Evolutionary conservation across 2,888 invertebrate species (phyloP).

Genomic region (Microctonus aethiopoides): DNA sequence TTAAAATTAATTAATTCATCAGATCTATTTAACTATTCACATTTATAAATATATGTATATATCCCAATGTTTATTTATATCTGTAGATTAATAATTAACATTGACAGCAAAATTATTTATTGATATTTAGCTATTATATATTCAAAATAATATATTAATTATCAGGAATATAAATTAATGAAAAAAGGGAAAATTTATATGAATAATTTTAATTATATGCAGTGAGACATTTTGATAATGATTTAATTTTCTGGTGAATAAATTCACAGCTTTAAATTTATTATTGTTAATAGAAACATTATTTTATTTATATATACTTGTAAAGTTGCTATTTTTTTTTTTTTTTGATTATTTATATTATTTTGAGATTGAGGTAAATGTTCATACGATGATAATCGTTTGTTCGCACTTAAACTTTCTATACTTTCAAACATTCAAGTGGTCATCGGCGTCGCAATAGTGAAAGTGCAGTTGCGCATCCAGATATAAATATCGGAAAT

Average conservation of each 20-base stretch:
- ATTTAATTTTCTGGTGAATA: no score
- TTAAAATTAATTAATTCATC: no score
- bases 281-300: no score
- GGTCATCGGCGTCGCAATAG: constrained; percentile 54
- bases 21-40: no score
- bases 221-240: no score
- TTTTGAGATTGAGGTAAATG: constrained; percentile 14
- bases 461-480: constrained; percentile 55
- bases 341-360: constrained; percentile 9
- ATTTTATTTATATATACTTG: not conserved
- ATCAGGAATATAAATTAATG: no score
- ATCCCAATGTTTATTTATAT: not conserved
- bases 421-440: constrained; percentile 58
- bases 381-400: not conserved
- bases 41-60: no score
- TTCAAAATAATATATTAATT: no score
- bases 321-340: not conserved
- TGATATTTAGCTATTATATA: no score
- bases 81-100: not conserved
- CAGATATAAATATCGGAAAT: not conserved
- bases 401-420: constrained; percentile 49
- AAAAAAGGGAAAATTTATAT: not conserved
- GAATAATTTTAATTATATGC: not conserved
- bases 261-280: no score
- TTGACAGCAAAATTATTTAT: not conserved